phyloP scores from a whole-genome alignment of 2,113 vertebrate species.

The Notothenia coriiceps region DNA sequence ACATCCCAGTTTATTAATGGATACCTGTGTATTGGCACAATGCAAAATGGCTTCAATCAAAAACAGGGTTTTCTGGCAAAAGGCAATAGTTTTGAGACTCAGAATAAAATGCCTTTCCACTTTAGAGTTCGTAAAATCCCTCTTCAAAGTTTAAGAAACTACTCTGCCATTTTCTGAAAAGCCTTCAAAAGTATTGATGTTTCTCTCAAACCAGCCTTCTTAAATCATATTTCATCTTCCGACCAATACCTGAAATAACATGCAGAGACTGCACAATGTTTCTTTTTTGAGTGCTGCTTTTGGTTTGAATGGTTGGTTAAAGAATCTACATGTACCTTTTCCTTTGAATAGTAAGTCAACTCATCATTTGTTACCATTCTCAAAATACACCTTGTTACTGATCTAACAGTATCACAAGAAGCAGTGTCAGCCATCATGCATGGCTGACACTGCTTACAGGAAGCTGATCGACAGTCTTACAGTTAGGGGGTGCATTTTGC shows the following conservation, averaged over 20 bases:
- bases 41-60: not conserved
- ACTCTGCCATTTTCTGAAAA: not conserved
- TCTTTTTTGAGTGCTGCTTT: not conserved
- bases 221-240: not conserved
- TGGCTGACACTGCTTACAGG: conserved; percentile 44
- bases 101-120: not conserved
- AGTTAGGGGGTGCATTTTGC: conserved; percentile 56
- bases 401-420: not conserved
- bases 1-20: not conserved
- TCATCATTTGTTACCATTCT: not conserved
- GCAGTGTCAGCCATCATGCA: conserved; percentile 1
- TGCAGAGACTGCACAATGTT: not conserved
- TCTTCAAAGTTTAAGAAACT: not conserved
- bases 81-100: not conserved
- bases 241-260: not conserved
- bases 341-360: not conserved
- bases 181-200: conserved; percentile 5
- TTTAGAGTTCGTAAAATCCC: conserved; percentile 3
- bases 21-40: not conserved
- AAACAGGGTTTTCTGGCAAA: conserved; percentile 10
- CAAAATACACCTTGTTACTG: not conserved
- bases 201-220: not conserved
- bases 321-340: not conserved
- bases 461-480: conserved; percentile 42
- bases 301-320: not conserved